Evolutionary conservation across 2,888 invertebrate genomes (phyloP).

Genomic region (Branchellion lobata): DNA sequence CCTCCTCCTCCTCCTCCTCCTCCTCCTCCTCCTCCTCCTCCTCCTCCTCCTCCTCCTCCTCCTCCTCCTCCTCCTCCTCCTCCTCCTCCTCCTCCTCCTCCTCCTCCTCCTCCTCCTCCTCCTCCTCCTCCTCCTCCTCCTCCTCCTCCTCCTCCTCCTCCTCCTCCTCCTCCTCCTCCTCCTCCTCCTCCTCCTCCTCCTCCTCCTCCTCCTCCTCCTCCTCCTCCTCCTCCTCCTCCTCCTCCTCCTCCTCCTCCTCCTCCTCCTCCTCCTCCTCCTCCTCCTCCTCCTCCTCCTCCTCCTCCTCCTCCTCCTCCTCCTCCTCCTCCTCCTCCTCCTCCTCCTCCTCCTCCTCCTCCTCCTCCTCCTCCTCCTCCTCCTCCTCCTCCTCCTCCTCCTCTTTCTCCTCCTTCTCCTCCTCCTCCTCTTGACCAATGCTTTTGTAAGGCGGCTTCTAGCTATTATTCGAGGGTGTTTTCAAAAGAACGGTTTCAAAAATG

Average conservation of each 20-base stretch:
- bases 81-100: neutral
- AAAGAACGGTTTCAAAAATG: too few species aligned
- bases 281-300: neutral
- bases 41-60: neutral
- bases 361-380: neutral
- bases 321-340: neutral
- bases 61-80: neutral
- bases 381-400: neutral
- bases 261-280: neutral
- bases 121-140: neutral
- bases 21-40: neutral
- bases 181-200: neutral
- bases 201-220: neutral
- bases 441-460: too few species aligned
- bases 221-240: neutral
- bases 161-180: neutral
- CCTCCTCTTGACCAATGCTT: neutral
- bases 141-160: too few species aligned
- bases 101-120: neutral
- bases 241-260: neutral
- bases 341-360: neutral
- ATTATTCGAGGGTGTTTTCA: too few species aligned
- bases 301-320: neutral
- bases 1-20: neutral
- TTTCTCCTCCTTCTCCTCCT: neutral